Conservation (phyloP, 2,113 vertebrate species). For the Terrapene triunguis region DNA sequence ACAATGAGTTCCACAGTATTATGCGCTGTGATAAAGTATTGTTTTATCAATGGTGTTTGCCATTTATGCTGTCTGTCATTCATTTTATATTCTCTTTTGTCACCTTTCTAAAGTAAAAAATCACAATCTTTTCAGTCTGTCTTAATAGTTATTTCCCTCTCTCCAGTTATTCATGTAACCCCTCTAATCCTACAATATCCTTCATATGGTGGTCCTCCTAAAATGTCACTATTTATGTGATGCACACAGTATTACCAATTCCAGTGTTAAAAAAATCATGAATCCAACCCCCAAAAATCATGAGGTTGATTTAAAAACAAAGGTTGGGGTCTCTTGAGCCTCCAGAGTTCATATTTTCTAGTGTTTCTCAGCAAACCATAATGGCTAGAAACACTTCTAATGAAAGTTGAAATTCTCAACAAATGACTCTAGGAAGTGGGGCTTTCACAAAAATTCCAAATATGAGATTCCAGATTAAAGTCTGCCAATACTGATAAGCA, state of each 20-base stretch:
- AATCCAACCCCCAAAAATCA: background rate
- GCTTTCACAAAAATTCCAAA: background rate
- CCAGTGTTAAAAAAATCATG: background rate
- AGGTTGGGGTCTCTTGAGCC: background rate
- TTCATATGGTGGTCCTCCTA: background rate
- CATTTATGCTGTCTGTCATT: background rate
- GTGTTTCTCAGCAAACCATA: too few species aligned
- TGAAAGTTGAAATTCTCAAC: too few species aligned
- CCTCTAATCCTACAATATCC: too few species aligned
- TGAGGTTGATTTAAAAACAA: background rate
- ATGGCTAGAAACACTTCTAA: too few species aligned
- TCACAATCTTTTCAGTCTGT: background rate
- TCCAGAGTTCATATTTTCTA: background rate
- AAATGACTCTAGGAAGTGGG: too few species aligned
- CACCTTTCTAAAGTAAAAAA: background rate
- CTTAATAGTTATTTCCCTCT: background rate
- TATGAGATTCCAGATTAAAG: background rate
- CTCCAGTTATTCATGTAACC: background rate
- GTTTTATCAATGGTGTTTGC: background rate
- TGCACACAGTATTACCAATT: background rate
- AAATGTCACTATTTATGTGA: background rate
- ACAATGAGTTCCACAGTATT: background rate
- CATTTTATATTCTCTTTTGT: background rate
- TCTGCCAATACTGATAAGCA: background rate
- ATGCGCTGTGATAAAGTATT: background rate